A percentile compares a stretch with the other conserved stretches of the same genome.
Evolutionary conservation across 2,797 vertebrate species (phyloP).

Genomic region (Oryzias sinensis): DNA sequence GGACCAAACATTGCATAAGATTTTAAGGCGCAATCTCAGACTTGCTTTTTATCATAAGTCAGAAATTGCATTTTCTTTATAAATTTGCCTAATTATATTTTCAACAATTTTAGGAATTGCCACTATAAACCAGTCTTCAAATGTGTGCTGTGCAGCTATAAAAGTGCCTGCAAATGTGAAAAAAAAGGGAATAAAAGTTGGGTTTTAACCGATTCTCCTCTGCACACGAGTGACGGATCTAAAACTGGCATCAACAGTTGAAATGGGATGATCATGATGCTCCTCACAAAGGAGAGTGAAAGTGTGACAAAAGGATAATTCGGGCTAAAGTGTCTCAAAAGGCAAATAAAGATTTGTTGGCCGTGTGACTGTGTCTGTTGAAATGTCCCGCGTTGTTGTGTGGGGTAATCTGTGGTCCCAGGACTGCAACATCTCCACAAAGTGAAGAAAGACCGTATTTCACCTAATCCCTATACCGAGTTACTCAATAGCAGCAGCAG

Average conservation of each 20-base stretch:
- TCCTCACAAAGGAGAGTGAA: slow-evolving; percentile 20
- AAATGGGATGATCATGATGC: too few relatives aligned
- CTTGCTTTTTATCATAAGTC: not conserved
- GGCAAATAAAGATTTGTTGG: slow-evolving; percentile 31
- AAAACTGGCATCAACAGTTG: too few relatives aligned
- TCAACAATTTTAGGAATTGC: too few relatives aligned
- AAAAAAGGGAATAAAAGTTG: too few relatives aligned
- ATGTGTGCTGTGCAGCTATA: too few relatives aligned
- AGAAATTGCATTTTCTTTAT: not conserved
- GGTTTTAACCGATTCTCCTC: not conserved
- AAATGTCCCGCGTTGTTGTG: slow-evolving; percentile 69
- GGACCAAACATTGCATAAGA: not conserved
- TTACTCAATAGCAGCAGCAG: slow-evolving; percentile 75
- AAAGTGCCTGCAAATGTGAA: too few relatives aligned
- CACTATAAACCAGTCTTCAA: too few relatives aligned
- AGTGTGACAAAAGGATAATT: slow-evolving; percentile 13
- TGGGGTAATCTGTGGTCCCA: slow-evolving; percentile 83
- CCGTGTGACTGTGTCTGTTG: slow-evolving; percentile 73
- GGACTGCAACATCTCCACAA: slow-evolving; percentile 78
- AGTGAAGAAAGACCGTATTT: slow-evolving; percentile 80
- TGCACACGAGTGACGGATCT: too few relatives aligned
- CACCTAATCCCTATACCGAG: slow-evolving; percentile 56
- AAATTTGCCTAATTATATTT: not conserved
- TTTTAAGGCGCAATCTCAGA: not conserved
- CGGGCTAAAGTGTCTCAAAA: slow-evolving; percentile 16